Base-by-base conservation (phyloP, 2,113 vertebrate species). In the Pachyramphus minor region DNA sequence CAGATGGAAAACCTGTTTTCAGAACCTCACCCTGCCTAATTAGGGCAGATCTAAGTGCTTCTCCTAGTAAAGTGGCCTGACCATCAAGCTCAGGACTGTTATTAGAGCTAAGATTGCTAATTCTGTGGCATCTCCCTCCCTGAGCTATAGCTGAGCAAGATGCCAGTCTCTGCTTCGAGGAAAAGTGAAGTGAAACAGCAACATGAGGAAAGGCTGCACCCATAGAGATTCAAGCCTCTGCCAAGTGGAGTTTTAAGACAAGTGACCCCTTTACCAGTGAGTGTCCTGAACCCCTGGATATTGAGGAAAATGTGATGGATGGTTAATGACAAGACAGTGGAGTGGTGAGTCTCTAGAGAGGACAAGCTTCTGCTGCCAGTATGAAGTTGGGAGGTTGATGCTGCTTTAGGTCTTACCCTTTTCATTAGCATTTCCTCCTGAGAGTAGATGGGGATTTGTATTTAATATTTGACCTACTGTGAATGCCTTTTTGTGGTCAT, bases 261-360 rank as follows among this genome's bases (percentile, higher is more conserved):
- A 62, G 4, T 1, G 0, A n/a, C 3, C 2, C 12, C 22, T 6
- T 41, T 42, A 6, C 13, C 19, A 75, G 0, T 0, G 9, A 27
- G 30, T 27, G 14, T 76, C 67, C 45, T 66, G 63, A 88, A 69
- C 55, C 23, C 33, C 6, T 15, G 44, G 53, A 45, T 89, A 20
- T 35, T 53, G 37, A 69, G 45, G 37, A 90, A 83, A 87, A 58
- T 20, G 41, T 3, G 45, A 22, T 20, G 37, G 71, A 35, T 72
- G 8, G 39, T 56, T 77, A 60, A 84, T 41, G 14, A 49, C 1
- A 16, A 79, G 45, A 49, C 37, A 64, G 20, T 24, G 53, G 69
- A 75, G 19, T 1, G 8, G 24, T 47, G 63, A 59, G 35, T 67
- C 24, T 74, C 27, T 53, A 55, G 42, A 80, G 47, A 63, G 33